phyloP scores from a whole-genome alignment of 2,888 invertebrate genomes.

The Lycocerus yunnanus region DNA sequence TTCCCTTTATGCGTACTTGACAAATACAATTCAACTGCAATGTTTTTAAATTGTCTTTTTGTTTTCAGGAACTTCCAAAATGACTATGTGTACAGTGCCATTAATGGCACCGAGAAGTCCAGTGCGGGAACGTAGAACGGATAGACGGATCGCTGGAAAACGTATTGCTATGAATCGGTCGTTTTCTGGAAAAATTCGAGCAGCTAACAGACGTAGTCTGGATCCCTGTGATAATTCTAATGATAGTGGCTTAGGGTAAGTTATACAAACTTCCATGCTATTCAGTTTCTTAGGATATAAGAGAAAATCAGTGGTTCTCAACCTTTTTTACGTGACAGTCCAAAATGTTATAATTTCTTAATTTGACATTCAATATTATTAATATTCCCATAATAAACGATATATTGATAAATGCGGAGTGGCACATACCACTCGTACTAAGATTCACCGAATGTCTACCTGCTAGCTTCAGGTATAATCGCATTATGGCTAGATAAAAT shows the following conservation, averaged over 20 bases:
- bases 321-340: not conserved
- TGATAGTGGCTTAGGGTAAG: slow-evolving; percentile 81
- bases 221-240: slow-evolving; percentile 84
- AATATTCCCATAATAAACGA: too few relatives aligned
- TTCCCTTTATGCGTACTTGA: too few relatives aligned
- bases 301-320: not conserved
- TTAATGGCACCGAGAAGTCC: slow-evolving; percentile 70
- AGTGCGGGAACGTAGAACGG: slow-evolving; percentile 70
- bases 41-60: too few relatives aligned
- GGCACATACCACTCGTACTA: too few relatives aligned
- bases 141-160: slow-evolving; percentile 62
- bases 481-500: too few relatives aligned
- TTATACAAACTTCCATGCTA: not conserved
- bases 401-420: too few relatives aligned
- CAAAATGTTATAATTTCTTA: not conserved
- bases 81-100: slow-evolving; percentile 74
- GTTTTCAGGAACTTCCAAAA: slow-evolving; percentile 60
- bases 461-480: too few relatives aligned
- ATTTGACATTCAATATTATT: too few relatives aligned
- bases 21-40: too few relatives aligned
- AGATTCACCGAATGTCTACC: too few relatives aligned
- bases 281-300: not conserved
- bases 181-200: slow-evolving; percentile 49
- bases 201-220: slow-evolving; percentile 54
- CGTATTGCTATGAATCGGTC: slow-evolving; percentile 49